phyloP scores from a whole-genome alignment of 2,888 invertebrate genomes.

The Carpatolechia fugitivella region DNA sequence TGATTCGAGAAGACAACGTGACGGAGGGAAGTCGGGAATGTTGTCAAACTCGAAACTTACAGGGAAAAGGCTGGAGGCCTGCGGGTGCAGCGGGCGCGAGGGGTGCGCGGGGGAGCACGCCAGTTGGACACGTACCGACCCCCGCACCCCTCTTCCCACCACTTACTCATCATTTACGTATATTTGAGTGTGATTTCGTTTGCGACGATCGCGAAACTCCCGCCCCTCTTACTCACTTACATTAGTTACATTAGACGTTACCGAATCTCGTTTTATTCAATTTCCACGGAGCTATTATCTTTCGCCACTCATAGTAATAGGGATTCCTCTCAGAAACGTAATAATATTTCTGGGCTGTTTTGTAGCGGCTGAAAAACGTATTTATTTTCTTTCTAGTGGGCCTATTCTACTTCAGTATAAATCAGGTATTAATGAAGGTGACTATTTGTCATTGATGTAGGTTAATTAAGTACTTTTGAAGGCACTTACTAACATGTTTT shows the following conservation, averaged over 20 bases:
- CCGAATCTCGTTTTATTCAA: slow-evolving; percentile 66
- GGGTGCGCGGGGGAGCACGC: slow-evolving; percentile 27
- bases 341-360: slow-evolving; percentile 47
- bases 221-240: slow-evolving; percentile 59
- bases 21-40: slow-evolving; percentile 47
- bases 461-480: not conserved
- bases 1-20: slow-evolving; percentile 47
- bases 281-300: slow-evolving; percentile 63
- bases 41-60: slow-evolving; percentile 66
- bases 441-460: slow-evolving; percentile 4
- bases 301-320: slow-evolving; percentile 57
- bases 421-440: not conserved
- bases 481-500: not conserved
- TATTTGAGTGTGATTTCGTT: slow-evolving; percentile 75
- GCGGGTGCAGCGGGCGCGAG: slow-evolving; percentile 33
- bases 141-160: slow-evolving; percentile 41
- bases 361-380: slow-evolving; percentile 40
- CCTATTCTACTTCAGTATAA: slow-evolving; percentile 7
- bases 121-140: slow-evolving; percentile 69
- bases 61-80: slow-evolving; percentile 44
- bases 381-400: slow-evolving; percentile 16
- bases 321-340: slow-evolving; percentile 49
- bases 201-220: slow-evolving; percentile 59
- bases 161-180: slow-evolving; percentile 74
- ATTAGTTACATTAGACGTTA: slow-evolving; percentile 65